A percentile compares a stretch with the other conserved stretches of the same genome.
Conservation (phyloP, 2,888 invertebrate species). For the Chrysolina oricalcia region DNA sequence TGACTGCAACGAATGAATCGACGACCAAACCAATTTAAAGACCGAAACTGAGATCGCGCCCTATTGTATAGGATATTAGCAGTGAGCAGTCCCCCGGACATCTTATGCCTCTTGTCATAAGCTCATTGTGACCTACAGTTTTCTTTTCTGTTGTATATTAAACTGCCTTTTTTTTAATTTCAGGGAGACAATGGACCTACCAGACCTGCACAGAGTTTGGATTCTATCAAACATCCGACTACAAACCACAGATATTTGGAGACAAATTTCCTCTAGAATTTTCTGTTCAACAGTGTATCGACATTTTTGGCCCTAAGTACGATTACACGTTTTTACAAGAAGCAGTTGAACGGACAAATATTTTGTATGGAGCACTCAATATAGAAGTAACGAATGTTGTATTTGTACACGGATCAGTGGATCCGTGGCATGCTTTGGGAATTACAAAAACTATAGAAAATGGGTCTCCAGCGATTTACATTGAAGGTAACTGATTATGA, state of each 20-base stretch:
- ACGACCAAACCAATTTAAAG: too few relatives aligned
- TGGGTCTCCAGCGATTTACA: constrained; percentile 81
- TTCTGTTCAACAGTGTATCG: constrained; percentile 86
- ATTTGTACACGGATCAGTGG: constrained; percentile 91
- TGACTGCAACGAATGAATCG: too few relatives aligned
- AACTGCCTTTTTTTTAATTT: constrained; percentile 35
- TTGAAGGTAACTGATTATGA: constrained; percentile 77
- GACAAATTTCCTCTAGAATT: constrained; percentile 84
- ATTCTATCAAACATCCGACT: constrained; percentile 92
- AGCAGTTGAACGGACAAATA: constrained; percentile 83
- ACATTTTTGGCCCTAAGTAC: constrained; percentile 87
- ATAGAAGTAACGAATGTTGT: constrained; percentile 83
- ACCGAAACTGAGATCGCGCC: too few relatives aligned
- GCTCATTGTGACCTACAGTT: too few relatives aligned
- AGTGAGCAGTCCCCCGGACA: too few relatives aligned
- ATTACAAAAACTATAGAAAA: constrained; percentile 76
- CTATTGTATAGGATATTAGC: too few relatives aligned
- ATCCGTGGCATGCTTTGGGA: constrained; percentile 91
- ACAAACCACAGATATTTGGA: constrained; percentile 80
- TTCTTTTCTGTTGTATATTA: too few relatives aligned
- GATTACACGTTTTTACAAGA: constrained; percentile 76
- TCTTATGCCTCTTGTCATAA: too few relatives aligned
- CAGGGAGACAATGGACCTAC: constrained; percentile 92
- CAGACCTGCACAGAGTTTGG: constrained; percentile 98
- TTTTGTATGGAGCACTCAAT: constrained; percentile 84